These are phyloP conservation scores for Stenchaetothrips biformis DNA, from an alignment of 2,888 invertebrate genomes.

Conservation along the genomic window DNA sequence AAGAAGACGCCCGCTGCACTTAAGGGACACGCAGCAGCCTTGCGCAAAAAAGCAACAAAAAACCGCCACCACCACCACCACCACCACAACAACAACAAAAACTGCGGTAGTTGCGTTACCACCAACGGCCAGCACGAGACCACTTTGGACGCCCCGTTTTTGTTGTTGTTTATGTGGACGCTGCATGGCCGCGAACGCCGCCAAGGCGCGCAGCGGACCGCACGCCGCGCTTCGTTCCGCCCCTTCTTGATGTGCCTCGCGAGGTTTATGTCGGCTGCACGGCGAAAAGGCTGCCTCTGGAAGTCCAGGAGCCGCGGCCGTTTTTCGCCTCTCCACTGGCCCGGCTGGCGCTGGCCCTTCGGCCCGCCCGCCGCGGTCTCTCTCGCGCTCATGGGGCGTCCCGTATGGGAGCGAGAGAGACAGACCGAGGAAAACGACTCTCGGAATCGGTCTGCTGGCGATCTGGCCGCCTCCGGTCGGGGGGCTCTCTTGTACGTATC, in stretches of 20 bases:
- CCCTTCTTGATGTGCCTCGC: constrained; percentile 9
- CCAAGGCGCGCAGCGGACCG: background rate
- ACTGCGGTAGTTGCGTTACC: too few species aligned
- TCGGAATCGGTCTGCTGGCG: background rate
- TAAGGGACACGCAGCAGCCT: too few species aligned
- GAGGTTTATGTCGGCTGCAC: background rate
- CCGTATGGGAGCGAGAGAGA: too few species aligned
- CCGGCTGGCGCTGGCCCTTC: background rate
- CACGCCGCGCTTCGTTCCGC: background rate
- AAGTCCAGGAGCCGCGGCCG: background rate
- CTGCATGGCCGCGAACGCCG: background rate
- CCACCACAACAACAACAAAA: too few species aligned
- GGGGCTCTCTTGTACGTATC: background rate
- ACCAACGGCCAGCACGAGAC: too few species aligned
- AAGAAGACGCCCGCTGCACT: too few species aligned
- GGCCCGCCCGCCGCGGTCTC: background rate
- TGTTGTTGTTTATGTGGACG: background rate
- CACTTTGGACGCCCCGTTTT: too few species aligned
- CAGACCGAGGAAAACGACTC: too few species aligned
- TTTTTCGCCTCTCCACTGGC: background rate
- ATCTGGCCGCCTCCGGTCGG: background rate
- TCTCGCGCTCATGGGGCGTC: too few species aligned
- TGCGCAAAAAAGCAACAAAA: too few species aligned
- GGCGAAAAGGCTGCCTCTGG: background rate
- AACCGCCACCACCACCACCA: too few species aligned